A percentile compares a stretch with the other conserved stretches of the same genome.
These are phyloP conservation scores for Drymodes brunneopygia DNA, from an alignment of 2,113 vertebrate genomes.

Conservation along the genomic window DNA sequence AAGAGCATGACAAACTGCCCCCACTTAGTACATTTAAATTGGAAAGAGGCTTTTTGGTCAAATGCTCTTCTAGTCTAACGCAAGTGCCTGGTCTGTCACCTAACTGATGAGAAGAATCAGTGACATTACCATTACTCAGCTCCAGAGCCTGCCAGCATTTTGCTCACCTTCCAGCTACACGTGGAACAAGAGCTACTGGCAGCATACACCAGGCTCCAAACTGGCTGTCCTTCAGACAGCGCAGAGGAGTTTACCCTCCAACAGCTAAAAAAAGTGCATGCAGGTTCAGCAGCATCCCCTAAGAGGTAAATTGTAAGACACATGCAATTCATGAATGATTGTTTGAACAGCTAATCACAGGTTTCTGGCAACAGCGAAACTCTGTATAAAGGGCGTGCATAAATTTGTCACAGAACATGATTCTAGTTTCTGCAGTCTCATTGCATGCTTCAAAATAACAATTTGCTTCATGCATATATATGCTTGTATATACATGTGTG, in stretches of 20 bases:
- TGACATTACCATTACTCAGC: not conserved
- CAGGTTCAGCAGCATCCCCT: not conserved
- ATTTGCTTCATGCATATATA: not conserved
- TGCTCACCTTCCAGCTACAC: not conserved
- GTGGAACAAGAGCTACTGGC: fast-evolving
- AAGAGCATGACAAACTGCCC: not conserved
- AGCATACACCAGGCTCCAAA: not conserved
- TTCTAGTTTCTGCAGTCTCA: not conserved
- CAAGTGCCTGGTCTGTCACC: not conserved
- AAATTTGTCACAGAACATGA: not conserved
- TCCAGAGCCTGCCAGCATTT: not conserved
- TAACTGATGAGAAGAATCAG: not conserved
- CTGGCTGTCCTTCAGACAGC: not conserved
- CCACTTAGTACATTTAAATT: not conserved
- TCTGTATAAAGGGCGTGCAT: not conserved
- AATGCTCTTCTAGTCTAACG: not conserved
- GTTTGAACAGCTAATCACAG: constrained; percentile 34
- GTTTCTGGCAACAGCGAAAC: not conserved
- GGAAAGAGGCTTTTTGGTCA: not conserved
- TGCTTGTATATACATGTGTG: fast-evolving
- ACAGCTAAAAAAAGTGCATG: not conserved
- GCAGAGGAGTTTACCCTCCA: not conserved
- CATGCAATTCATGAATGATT: not conserved
- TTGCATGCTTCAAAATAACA: not conserved
- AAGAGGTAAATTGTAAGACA: not conserved